Evolutionary conservation across 2,797 vertebrate genomes (phyloP), one percentile per base, ranked within the genome.

Genomic region (Moxostoma hubbsi): DNA sequence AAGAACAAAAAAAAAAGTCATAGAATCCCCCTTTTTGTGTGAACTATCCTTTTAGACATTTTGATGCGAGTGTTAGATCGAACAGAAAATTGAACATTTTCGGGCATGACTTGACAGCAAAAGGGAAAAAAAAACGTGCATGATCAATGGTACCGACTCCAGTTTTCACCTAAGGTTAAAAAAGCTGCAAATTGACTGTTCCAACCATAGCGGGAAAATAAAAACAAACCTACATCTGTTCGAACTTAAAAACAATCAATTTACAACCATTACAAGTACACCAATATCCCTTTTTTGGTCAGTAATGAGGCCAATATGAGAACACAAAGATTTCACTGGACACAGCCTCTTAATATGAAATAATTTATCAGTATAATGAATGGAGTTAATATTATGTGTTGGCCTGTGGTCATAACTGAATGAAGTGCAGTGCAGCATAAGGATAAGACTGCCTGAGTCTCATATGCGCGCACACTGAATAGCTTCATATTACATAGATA

Each of bases 101-200:
- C 73, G 59, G 54, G 55, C 76, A 87, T 84, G 65, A 62, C 71
- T 79, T 72, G 81, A 86, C 84, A 89, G 85, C 82, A 84, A 78
- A 24, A 24, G 24, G 24, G 3, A 24, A 24, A 24, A 24, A 24
- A 24, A 24, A 0, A 24, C 77, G 83, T 86, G 71, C 80, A 68
- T 88, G 88, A 91, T 93, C 89, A 87, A 90, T 89, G 53, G 80
- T 79, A 73, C n/a, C 80, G 79, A 67, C 73, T 82, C 86, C 74
- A 75, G 65, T 77, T 84, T 64, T 86, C 86, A 88, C 90, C 90
- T 81, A 77, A 75, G 80, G 88, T 83, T 12, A 82, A 85, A 73
- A 79, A 72, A 80, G 89, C 62, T 73, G 75, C 66, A 47, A 77
- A 81, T 85, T 78, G 77, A 80, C 68, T 71, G 47, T 65, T 77